Base-by-base conservation (phyloP, 2,113 vertebrate species). In the Oncorhynchus masou region DNA sequence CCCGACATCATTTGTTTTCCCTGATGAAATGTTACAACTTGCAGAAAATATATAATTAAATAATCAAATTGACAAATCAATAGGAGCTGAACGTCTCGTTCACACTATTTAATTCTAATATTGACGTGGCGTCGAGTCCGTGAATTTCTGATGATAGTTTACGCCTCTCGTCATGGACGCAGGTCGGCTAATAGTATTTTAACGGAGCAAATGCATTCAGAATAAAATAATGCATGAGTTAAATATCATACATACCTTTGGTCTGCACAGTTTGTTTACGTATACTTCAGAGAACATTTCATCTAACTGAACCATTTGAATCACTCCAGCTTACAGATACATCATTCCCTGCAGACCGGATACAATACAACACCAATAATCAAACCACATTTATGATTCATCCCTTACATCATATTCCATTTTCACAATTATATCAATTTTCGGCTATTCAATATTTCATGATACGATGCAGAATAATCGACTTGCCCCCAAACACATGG, bases 1-100 rank as follows among this genome's bases (percentile, higher is more conserved):
- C 27, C 68, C 68, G 60, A 70, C 71, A 73, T 12, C 25, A 77
- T 74, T 62, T 59, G 24, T 62, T 22, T 22, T 22, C n/a, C 59
- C 59, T 9, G 16, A 62, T 73, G 72, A 65, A 65, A 54, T 78
- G 77, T 82, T 6, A 20, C 49, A 31, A 12, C 6, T 27, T 16
- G 27, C 7, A 68, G 3, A 31, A 16, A 31, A 29, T 13, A 25
- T 68, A 15, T 34, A 39, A 19, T 31, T 20, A 39, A 34, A 16
- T 7, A 31, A 68, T 34, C 67, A 39, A 39, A 34, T 39, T 4
- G 27, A 27, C 65, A 31, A 31, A 29, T 8, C n/a, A 29, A 67
- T 25, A 15, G 24, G 12, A 31, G 25, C 11, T 13, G 65, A 2
- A 29, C 5, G 27, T 67, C 65, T 31, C 19, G 27, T 25, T 67